phyloP scores from a whole-genome alignment of 2,113 vertebrate genomes.

The Muntiacus reevesi region DNA sequence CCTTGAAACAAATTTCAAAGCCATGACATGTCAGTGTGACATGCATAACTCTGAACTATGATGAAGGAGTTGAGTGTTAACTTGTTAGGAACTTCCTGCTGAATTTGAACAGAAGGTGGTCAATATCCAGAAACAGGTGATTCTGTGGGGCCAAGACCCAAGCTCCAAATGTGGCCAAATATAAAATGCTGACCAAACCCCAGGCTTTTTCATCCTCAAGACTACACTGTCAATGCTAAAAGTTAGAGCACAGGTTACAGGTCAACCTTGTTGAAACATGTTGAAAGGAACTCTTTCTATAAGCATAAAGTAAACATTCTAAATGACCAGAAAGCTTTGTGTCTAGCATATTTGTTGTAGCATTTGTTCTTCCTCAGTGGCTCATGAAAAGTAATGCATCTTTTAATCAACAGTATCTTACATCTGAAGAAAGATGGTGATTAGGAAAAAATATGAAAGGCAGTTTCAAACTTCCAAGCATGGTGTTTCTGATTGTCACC shows the following conservation, averaged over 20 bases:
- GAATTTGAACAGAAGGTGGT: not conserved
- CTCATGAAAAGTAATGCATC: not conserved
- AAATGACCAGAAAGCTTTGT: not conserved
- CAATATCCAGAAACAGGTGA: not conserved
- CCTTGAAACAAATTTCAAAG: not conserved
- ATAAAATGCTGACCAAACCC: not conserved
- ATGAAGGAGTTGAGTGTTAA: not conserved
- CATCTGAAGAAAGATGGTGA: not conserved
- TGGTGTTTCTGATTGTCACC: not conserved
- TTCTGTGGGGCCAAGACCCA: not conserved
- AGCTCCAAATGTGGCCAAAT: not conserved
- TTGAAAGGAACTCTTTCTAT: not conserved
- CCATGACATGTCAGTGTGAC: not conserved
- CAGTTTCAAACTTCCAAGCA: not conserved
- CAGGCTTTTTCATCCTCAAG: not conserved
- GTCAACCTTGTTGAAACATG: not conserved
- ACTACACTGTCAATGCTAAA: not conserved
- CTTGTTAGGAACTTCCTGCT: not conserved
- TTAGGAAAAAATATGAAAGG: not conserved
- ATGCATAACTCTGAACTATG: rapidly evolving
- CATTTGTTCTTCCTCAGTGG: not conserved
- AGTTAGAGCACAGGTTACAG: not conserved
- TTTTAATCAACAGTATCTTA: not conserved
- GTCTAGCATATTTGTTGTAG: not conserved
- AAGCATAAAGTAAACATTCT: not conserved